Evolutionary conservation across 2,888 invertebrate species (phyloP).

Genomic region (Drosophila paranaensis): DNA sequence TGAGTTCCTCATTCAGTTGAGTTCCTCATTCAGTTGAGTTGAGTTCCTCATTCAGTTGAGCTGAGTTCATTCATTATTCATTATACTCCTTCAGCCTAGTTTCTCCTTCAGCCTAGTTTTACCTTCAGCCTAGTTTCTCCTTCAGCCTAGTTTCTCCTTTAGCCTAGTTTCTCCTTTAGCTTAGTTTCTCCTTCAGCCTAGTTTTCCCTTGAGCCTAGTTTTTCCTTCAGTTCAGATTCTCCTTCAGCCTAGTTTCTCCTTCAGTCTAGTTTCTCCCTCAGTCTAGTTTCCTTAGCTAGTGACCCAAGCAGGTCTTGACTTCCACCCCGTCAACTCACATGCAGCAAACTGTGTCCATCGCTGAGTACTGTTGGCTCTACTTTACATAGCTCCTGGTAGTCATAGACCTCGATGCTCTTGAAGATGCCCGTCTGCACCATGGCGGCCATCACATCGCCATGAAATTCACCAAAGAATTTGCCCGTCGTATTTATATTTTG

Average conservation of each 20-base stretch:
- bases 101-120: too few species aligned
- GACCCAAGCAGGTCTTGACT: not conserved
- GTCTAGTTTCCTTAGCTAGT: not conserved
- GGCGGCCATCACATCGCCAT: constrained; percentile 91
- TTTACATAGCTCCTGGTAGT: constrained; percentile 93
- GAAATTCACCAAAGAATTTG: constrained; percentile 91
- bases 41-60: not conserved
- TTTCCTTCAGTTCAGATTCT: not conserved
- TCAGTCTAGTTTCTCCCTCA: not conserved
- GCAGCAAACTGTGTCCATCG: constrained; percentile 74
- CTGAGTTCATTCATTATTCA: too few species aligned
- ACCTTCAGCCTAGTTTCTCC: too few species aligned
- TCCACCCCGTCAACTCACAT: constrained; percentile 65
- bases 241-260: not conserved
- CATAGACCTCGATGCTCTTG: constrained; percentile 91
- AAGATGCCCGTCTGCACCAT: constrained; percentile 90
- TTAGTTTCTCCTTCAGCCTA: not conserved
- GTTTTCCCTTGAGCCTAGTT: too few species aligned
- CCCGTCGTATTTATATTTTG: constrained; percentile 89
- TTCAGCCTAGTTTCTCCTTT: too few species aligned
- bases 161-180: not conserved
- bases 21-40: not conserved
- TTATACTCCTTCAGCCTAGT: too few species aligned
- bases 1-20: not conserved
- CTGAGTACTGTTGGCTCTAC: constrained; percentile 83